These are phyloP conservation scores for Gymnoscopelus braueri DNA, from an alignment of 2,797 vertebrate species.

Conservation along the genomic window DNA sequence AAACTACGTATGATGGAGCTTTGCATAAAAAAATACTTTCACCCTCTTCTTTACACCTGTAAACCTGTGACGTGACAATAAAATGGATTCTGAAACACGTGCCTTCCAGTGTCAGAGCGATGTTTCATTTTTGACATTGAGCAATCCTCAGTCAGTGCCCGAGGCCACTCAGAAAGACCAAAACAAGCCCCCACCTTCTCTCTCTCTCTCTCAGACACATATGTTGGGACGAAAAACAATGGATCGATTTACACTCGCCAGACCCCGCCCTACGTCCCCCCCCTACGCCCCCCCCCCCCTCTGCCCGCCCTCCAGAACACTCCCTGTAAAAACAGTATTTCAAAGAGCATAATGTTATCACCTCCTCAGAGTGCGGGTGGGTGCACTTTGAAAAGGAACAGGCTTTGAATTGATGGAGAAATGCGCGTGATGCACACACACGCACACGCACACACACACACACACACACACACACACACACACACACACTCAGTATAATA, in stretches of 20 bases:
- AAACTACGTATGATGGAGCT: too few species aligned
- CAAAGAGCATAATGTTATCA: conserved; percentile 27
- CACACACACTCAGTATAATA: too few species aligned
- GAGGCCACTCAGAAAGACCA: conserved; percentile 21
- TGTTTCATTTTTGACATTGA: conserved; percentile 28
- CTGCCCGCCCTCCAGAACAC: conserved; percentile 34
- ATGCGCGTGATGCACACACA: not conserved
- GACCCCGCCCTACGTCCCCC: conserved; percentile 15
- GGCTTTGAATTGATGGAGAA: not conserved
- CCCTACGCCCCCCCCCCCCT: not conserved
- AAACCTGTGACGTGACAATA: too few species aligned
- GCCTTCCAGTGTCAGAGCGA: not conserved
- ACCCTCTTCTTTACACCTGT: too few species aligned
- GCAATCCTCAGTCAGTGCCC: conserved; percentile 19
- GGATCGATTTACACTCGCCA: conserved; percentile 62
- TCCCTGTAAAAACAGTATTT: conserved; percentile 56
- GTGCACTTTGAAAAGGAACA: conserved; percentile 15
- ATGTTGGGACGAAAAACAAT: conserved; percentile 59
- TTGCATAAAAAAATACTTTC: too few species aligned
- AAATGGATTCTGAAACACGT: too few species aligned
- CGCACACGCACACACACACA: not conserved
- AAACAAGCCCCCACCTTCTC: conserved; percentile 26
- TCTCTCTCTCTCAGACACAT: conserved; percentile 27
- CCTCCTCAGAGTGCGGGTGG: conserved; percentile 6
- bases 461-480: not conserved